phyloP scores from a whole-genome alignment of 2,113 vertebrate genomes.

The Rhinoptilus africanus region DNA sequence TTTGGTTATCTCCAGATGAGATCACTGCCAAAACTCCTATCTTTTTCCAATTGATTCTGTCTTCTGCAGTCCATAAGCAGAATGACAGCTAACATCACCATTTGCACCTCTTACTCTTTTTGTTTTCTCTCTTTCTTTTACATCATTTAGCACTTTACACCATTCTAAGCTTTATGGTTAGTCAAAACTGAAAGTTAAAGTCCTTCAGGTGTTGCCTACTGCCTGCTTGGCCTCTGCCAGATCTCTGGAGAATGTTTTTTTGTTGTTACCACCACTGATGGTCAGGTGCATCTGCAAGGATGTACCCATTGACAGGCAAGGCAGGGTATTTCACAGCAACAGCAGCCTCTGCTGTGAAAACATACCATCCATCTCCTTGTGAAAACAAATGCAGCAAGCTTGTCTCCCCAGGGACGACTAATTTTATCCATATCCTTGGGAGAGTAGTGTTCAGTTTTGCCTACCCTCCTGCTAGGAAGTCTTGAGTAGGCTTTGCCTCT shows the following conservation, averaged over 20 bases:
- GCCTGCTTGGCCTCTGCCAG: background rate
- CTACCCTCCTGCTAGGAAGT: background rate
- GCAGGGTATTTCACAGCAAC: background rate
- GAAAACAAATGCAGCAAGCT: background rate
- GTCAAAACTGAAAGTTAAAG: background rate
- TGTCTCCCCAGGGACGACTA: background rate
- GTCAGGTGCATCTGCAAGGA: background rate
- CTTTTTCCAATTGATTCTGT: background rate
- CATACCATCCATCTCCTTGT: background rate
- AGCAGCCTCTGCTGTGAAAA: background rate
- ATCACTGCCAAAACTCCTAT: background rate
- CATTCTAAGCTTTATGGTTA: background rate
- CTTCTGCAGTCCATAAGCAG: background rate
- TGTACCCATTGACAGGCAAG: background rate
- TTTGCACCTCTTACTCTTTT: background rate
- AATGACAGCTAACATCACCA: background rate
- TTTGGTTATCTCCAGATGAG: background rate
- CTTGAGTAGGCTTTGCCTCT: background rate
- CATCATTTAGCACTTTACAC: background rate
- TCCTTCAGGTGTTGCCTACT: background rate
- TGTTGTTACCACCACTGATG: background rate
- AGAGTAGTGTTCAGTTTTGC: background rate
- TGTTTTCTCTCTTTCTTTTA: background rate
- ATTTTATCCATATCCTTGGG: background rate
- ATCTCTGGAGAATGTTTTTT: background rate